phyloP scores from a whole-genome alignment of 2,888 invertebrate species.

The Malthinus flaveolus region DNA sequence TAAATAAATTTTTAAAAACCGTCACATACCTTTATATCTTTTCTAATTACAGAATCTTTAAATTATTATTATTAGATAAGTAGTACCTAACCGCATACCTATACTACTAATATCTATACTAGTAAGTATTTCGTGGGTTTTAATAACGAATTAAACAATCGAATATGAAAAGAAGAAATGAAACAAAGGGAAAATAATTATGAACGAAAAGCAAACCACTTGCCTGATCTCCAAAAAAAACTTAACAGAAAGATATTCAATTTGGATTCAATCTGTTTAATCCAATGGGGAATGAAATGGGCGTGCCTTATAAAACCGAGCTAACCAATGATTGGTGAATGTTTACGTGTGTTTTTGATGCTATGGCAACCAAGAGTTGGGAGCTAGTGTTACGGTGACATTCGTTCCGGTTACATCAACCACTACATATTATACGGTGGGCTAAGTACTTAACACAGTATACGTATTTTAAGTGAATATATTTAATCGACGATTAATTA shows the following conservation, averaged over 20 bases:
- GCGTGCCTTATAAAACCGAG: slow-evolving; percentile 47
- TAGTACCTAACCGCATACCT: too few relatives aligned
- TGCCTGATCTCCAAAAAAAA: slow-evolving; percentile 44
- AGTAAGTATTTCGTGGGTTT: neutral
- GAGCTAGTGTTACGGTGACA: slow-evolving; percentile 47
- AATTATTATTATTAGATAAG: too few relatives aligned
- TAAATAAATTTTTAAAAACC: too few relatives aligned
- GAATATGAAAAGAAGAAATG: slow-evolving; percentile 1
- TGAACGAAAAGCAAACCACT: slow-evolving; percentile 29
- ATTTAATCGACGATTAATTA: too few relatives aligned
- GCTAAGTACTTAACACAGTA: neutral
- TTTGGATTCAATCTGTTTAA: slow-evolving; percentile 56
- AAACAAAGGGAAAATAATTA: slow-evolving; percentile 15
- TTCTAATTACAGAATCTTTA: neutral
- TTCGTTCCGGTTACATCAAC: slow-evolving; percentile 34
- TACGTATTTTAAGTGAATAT: neutral
- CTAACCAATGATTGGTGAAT: slow-evolving; percentile 51
- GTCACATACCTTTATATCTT: too few relatives aligned
- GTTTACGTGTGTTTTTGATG: slow-evolving; percentile 48
- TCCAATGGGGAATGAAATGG: slow-evolving; percentile 54
- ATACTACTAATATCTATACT: neutral
- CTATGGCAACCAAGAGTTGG: slow-evolving; percentile 54
- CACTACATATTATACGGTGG: neutral
- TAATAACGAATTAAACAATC: neutral
- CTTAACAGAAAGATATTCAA: slow-evolving; percentile 57